These are phyloP conservation scores for Platysteira castanea DNA, from an alignment of 2,113 vertebrate species.

Conservation along the genomic window DNA sequence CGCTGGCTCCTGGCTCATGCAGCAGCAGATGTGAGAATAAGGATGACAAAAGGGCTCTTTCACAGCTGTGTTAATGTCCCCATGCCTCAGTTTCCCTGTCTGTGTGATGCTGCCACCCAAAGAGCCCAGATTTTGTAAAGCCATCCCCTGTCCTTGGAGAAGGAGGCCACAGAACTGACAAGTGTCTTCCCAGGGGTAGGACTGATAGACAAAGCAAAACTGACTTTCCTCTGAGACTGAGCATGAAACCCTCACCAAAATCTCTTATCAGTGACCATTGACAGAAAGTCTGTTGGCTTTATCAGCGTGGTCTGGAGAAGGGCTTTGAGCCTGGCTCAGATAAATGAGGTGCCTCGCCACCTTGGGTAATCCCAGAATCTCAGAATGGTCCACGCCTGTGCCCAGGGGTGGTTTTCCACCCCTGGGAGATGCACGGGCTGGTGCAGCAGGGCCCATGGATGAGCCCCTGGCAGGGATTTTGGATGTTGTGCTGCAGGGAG, in stretches of 20 bases:
- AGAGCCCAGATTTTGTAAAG: background rate
- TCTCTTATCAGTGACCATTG: background rate
- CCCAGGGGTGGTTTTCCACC: background rate
- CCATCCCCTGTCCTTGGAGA: background rate
- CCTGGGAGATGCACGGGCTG: background rate
- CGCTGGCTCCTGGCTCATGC: background rate
- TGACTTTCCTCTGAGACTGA: background rate
- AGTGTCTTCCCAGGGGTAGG: background rate
- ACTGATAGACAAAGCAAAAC: background rate
- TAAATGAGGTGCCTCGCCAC: background rate
- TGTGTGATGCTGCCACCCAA: rapidly evolving
- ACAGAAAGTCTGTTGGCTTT: slow-evolving; percentile 29
- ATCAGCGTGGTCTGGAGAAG: background rate
- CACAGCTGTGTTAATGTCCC: background rate
- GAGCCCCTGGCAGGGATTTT: background rate
- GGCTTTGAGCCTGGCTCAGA: background rate
- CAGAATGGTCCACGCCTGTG: background rate
- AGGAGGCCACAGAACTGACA: background rate
- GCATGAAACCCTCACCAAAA: background rate
- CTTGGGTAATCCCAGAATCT: background rate
- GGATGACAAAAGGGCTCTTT: background rate
- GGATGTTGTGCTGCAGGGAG: background rate
- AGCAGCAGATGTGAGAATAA: background rate
- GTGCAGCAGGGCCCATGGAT: rapidly evolving
- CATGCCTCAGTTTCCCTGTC: background rate